Evolutionary conservation across 2,797 vertebrate genomes (phyloP).

Genomic region (Lepilemur septentrionalis): DNA sequence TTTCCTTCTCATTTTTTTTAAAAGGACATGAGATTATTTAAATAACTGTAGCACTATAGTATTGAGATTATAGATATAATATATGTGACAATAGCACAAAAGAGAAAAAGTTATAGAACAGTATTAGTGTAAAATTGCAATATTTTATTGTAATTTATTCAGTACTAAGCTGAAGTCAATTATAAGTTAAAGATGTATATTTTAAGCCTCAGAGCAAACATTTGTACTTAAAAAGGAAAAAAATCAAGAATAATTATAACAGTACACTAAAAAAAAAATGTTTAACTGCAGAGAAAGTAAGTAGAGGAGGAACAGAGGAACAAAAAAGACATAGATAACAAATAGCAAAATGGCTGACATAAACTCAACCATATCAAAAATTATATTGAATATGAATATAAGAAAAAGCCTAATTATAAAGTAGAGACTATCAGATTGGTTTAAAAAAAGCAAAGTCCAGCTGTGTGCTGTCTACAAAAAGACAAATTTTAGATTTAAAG

Average conservation of each 20-base stretch:
- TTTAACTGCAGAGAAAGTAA: neutral
- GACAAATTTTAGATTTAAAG: neutral
- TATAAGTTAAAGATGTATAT: neutral
- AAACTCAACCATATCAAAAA: neutral
- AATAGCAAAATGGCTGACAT: neutral
- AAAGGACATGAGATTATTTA: neutral
- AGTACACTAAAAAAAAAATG: neutral
- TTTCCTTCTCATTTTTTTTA: neutral
- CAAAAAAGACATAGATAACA: neutral
- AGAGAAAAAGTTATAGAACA: neutral
- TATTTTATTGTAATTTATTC: neutral
- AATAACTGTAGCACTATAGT: neutral
- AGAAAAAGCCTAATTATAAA: neutral
- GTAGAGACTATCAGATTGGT: neutral
- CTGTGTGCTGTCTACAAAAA: neutral
- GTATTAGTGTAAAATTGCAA: neutral
- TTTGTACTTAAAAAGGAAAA: neutral
- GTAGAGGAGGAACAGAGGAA: neutral
- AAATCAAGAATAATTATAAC: neutral
- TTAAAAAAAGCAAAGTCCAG: neutral
- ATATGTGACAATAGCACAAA: neutral
- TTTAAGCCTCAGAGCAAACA: neutral
- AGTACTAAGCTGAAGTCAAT: neutral
- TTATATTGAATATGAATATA: neutral
- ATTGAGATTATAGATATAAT: neutral